Evolutionary conservation across 2,797 vertebrate genomes (phyloP).

Genomic region (Etheostoma perlongum): DNA sequence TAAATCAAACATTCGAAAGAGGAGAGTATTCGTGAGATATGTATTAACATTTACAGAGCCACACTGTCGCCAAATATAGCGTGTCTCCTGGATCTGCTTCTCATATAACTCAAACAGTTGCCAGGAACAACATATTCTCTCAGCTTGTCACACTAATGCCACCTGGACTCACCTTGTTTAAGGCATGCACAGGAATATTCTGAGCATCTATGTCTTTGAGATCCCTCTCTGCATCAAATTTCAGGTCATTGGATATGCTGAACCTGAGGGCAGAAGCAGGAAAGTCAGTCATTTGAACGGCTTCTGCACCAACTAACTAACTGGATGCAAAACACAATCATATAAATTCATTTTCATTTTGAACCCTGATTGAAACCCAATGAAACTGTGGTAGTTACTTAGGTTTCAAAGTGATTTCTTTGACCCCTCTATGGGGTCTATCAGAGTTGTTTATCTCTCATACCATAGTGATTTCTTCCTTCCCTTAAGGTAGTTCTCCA

Average conservation of each 20-base stretch:
- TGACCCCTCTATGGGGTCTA: not conserved
- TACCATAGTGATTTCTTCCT: conserved; percentile 97
- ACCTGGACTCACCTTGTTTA: conserved; percentile 92
- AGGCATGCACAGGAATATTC: conserved; percentile 93
- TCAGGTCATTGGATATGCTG: conserved; percentile 98
- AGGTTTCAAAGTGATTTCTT: not conserved
- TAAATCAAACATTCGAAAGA: conserved; percentile 9
- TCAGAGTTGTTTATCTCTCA: conserved; percentile 55
- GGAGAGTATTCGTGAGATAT: not conserved
- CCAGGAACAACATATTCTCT: not conserved
- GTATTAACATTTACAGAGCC: not conserved
- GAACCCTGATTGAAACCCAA: conserved; percentile 2
- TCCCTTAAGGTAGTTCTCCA: conserved; percentile 93
- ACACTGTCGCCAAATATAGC: not conserved
- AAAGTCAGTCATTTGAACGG: conserved; percentile 36
- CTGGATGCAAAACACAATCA: conserved; percentile 8
- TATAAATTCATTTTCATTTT: conserved; percentile 6
- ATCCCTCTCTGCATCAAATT: conserved; percentile 97
- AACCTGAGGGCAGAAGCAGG: conserved; percentile 87
- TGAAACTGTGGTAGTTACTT: not conserved
- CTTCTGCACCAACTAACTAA: conserved; percentile 30
- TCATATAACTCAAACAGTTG: not conserved
- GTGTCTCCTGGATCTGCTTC: not conserved
- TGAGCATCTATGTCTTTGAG: conserved; percentile 95
- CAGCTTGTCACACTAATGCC: not conserved